Evolutionary conservation across 2,797 vertebrate species (phyloP).

Genomic region (Apodemus agrarius): DNA sequence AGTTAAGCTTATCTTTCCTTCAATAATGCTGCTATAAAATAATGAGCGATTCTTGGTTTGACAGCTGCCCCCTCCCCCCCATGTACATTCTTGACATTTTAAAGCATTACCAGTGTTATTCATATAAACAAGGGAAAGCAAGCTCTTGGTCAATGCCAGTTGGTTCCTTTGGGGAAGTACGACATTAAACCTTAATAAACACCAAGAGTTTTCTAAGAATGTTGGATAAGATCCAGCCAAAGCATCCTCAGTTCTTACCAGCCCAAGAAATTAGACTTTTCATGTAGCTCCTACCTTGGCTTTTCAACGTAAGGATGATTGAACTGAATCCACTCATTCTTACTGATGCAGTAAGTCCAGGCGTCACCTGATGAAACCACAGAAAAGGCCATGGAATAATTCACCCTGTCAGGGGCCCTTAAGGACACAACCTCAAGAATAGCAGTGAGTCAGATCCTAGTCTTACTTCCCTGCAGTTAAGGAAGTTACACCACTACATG

Average conservation of each 20-base stretch:
- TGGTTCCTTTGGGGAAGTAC: constrained; percentile 5
- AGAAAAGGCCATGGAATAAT: constrained; percentile 30
- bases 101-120: background rate
- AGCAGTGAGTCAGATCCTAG: background rate
- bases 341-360: constrained; percentile 96
- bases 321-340: constrained; percentile 95
- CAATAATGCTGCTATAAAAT: background rate
- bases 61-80: rapidly evolving
- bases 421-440: constrained; percentile 36
- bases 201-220: constrained; percentile 24
- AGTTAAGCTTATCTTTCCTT: constrained; percentile 5
- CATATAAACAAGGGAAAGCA: background rate
- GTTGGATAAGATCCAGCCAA: background rate
- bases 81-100: constrained; percentile 2
- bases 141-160: background rate
- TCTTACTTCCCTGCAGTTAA: background rate
- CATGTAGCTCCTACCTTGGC: constrained; percentile 88
- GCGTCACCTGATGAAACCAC: constrained; percentile 92
- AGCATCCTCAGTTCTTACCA: background rate
- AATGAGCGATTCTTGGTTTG: background rate
- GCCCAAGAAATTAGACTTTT: constrained; percentile 12
- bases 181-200: constrained; percentile 14
- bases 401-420: constrained; percentile 34
- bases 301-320: constrained; percentile 92
- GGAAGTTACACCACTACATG: background rate